Evolutionary conservation across 1,140 invertebrate genomes (phyloP), one percentile per base, ranked within the genome.

Genomic region (Heterodera carotae): DNA sequence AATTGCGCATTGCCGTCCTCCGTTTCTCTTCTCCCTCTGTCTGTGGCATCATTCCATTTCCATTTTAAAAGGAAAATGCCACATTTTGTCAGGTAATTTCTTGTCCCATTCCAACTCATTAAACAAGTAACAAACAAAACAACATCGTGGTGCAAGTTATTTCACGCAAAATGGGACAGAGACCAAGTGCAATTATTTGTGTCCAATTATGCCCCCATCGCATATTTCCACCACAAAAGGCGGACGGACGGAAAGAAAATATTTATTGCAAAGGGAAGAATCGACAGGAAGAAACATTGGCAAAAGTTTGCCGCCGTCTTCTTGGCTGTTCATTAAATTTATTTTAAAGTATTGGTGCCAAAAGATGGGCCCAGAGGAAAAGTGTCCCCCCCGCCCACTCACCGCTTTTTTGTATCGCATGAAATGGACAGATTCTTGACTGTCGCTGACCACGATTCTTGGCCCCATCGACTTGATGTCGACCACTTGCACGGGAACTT

Each of bases 361-460:
- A n/a, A n/a, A n/a, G n/a, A n/a, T n/a, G n/a, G n/a, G n/a, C n/a
- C n/a, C n/a, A n/a, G n/a, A n/a, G n/a, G n/a, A n/a, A n/a, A n/a
- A n/a, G n/a, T n/a, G n/a, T n/a, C n/a, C n/a, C n/a, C n/a, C n/a
- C n/a, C 22, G 48, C n/a, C 71, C 60, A 84, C 84, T 80, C 60
- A 86, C 85, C 56, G 70, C 68, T 75, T 86, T 86, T 39, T 85
- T 96, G 89, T 99, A 99, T 43, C 95, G 92, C 0, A 99, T 91
- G 87, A 96, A 97, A 87, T 96, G 96, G 18, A 99, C 93, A 39
- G 95, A 97, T 87, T 99, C 97, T 88, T 99, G 96, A 0, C 98
- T 93, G 89, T 99, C 97, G 0, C 93, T 92, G 0, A 96, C 96
- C 85, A 94, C 94, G 36, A 99, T 93, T 68, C 97, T 91, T 85